These are phyloP conservation scores for Equus quagga DNA, from an alignment of 2,113 vertebrate genomes.

Conservation along the genomic window DNA sequence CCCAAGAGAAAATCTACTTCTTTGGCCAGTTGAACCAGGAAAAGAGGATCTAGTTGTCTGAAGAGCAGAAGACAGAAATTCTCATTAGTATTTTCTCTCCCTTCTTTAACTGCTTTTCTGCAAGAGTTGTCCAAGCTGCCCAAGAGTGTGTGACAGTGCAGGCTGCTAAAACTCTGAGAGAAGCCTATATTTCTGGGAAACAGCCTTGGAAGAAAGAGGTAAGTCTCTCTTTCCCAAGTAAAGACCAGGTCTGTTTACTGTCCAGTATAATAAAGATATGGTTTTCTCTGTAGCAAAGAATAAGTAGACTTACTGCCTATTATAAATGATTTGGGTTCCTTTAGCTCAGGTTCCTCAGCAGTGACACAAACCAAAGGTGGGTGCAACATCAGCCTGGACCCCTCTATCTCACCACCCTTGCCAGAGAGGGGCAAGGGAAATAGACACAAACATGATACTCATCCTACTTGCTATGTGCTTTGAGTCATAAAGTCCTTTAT, in stretches of 20 bases:
- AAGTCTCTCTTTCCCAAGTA: neutral
- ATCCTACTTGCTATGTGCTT: neutral
- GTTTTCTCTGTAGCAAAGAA: neutral
- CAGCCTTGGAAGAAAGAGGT: neutral
- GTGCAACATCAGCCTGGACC: neutral
- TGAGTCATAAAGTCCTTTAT: neutral
- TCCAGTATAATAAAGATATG: neutral
- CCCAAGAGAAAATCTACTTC: neutral
- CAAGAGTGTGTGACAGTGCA: neutral
- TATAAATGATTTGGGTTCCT: neutral
- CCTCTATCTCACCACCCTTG: neutral
- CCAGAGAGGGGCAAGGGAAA: neutral
- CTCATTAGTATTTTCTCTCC: neutral
- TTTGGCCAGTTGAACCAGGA: neutral
- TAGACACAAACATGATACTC: neutral
- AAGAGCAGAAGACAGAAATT: neutral
- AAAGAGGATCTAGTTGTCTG: neutral
- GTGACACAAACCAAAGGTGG: neutral
- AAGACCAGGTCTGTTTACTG: neutral
- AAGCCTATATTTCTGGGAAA: neutral
- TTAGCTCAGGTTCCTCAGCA: neutral
- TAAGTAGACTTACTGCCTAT: neutral
- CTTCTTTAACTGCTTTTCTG: neutral
- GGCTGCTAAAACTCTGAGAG: neutral
- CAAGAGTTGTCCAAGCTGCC: neutral